Evolutionary conservation across 2,797 vertebrate genomes (phyloP).

Genomic region (Hypotaenidia philippensis): DNA sequence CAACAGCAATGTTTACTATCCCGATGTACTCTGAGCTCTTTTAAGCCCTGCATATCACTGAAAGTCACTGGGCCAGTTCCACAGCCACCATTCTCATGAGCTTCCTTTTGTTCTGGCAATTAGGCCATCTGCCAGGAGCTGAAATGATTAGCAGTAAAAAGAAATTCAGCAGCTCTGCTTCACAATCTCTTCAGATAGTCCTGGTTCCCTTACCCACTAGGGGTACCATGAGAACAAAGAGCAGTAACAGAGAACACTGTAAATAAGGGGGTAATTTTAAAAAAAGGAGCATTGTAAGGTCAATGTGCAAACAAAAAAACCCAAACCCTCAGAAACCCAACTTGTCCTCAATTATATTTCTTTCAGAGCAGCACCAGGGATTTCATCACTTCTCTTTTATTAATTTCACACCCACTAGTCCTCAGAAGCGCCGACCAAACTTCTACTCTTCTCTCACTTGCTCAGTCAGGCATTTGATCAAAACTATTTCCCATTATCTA

Average conservation of each 20-base stretch:
- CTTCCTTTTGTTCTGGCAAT: constrained; percentile 70
- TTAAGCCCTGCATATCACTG: constrained; percentile 62
- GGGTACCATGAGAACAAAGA: constrained; percentile 24
- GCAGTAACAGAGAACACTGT: not conserved
- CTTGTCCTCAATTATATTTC: not conserved
- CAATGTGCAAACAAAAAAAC: not conserved
- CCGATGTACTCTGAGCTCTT: constrained; percentile 38
- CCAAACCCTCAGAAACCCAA: not conserved
- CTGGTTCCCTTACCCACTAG: not conserved
- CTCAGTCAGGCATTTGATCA: not conserved
- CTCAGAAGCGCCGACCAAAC: not conserved
- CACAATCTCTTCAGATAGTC: constrained; percentile 34
- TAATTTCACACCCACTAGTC: not conserved
- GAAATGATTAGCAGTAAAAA: constrained; percentile 77
- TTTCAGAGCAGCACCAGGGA: not conserved
- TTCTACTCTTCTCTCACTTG: not conserved
- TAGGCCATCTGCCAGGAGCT: constrained; percentile 75
- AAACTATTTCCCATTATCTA: not conserved
- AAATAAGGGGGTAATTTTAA: not conserved
- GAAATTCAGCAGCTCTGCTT: constrained; percentile 69
- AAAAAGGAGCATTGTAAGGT: not conserved
- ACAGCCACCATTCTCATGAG: constrained; percentile 58
- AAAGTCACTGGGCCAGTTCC: constrained; percentile 70
- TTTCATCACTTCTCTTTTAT: not conserved
- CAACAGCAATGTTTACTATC: constrained; percentile 63